Base-by-base conservation (phyloP, 2,888 invertebrate genomes). In the Hermaeophaga mercurialis region DNA sequence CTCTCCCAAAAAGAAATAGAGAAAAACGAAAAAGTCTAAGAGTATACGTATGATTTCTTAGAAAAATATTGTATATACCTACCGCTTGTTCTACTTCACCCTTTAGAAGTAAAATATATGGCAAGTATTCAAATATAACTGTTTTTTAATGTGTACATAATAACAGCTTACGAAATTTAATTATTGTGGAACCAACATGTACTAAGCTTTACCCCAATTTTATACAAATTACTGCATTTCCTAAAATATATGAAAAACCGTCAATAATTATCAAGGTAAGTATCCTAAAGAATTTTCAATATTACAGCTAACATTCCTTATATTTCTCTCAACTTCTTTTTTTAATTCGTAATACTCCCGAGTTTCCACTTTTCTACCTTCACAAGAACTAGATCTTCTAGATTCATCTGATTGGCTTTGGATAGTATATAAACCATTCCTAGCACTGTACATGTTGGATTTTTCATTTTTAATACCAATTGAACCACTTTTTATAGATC, bases 281-380 rank as follows among this genome's bases (percentile, higher is more conserved):
- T 86, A 86, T 4, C 86, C 86, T 17, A 86, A 73, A 3, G 85
- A 85, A 66, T 85, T 84, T 72, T 86, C 86, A 31, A 86, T 78
- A 66, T 82, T 84, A 36, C 80, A 80, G 64, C 82, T 82, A 41
- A 69, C 64, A 12, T 65, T 66, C 18, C 65, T 66, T 9, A 47
- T 53, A 31, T 54, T 53, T 9, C 45, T 44, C 5, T 58, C 50
- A 22, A 56, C 53, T 15, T 52, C 55, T 1, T 58, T 45, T 9
- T 64, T 64, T 15, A 67, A 44, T 5, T 70, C 65, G 18, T 67
- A 66, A 58, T 67, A 72, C 1, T 66, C 65, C 34, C 64, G 56
- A 19, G 59, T 56, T 11, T 58, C 53, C 18, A 65, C 59, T 45
- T 64, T 65, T 17, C 65, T 63, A 7, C 62, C 59, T 46, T 65